These are phyloP conservation scores for Archaeoteleia sp. DNA, from an alignment of 2,888 invertebrate genomes.

Conservation along the genomic window DNA sequence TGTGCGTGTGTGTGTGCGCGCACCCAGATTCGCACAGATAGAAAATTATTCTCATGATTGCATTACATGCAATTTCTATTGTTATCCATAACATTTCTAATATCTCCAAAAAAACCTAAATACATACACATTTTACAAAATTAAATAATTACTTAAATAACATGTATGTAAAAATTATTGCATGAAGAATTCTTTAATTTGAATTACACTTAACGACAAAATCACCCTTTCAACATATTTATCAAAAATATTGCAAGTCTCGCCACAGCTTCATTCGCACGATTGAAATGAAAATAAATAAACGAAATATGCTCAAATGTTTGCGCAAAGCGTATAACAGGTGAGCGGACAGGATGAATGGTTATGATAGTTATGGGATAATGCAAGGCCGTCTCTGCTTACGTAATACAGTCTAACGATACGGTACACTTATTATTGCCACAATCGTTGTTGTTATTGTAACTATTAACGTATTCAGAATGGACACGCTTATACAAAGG, in stretches of 20 bases:
- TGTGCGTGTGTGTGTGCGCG: too few species aligned
- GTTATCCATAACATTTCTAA: too few species aligned
- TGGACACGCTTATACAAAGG: constrained; percentile 17
- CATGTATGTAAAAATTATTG: too few species aligned
- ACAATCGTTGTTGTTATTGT: constrained; percentile 55
- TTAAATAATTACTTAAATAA: too few species aligned
- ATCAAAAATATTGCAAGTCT: neutral
- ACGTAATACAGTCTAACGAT: constrained; percentile 67
- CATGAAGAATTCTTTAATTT: too few species aligned
- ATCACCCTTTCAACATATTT: too few species aligned
- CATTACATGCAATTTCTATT: too few species aligned
- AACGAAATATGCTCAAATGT: constrained; percentile 17
- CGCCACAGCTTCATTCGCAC: too few species aligned
- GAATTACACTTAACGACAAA: too few species aligned
- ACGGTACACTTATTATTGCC: constrained; percentile 64
- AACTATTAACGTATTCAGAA: constrained; percentile 13
- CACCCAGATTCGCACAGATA: neutral
- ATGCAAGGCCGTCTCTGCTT: constrained; percentile 70
- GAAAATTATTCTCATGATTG: constrained; percentile 15
- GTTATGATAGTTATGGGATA: constrained; percentile 71
- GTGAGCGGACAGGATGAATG: constrained; percentile 72
- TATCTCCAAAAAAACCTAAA: too few species aligned
- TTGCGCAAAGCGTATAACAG: constrained; percentile 65
- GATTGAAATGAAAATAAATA: neutral
- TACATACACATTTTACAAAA: too few species aligned